Evolutionary conservation across 2,113 vertebrate genomes (phyloP).

Genomic region (Psittacus erithacus): DNA sequence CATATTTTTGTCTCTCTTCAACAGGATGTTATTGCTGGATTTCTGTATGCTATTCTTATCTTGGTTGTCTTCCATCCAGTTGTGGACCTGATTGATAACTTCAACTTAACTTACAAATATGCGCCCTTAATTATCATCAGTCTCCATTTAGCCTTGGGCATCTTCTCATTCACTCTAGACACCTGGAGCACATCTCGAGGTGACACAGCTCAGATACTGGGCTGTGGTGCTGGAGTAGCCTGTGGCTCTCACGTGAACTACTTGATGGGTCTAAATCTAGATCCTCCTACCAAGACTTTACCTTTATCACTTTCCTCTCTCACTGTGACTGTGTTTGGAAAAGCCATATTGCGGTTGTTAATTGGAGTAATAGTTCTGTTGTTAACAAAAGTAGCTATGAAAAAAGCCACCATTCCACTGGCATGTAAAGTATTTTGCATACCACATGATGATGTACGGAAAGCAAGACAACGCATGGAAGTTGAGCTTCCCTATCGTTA

Average conservation of each 20-base stretch:
- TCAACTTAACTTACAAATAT: constrained; percentile 86
- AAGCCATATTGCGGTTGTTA: constrained; percentile 76
- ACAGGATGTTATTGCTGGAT: constrained; percentile 91
- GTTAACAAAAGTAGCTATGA: constrained; percentile 82
- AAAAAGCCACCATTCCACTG: constrained; percentile 87
- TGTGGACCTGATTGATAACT: constrained; percentile 87
- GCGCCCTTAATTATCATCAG: constrained; percentile 88
- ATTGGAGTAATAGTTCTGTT: constrained; percentile 85
- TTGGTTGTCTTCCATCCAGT: constrained; percentile 85
- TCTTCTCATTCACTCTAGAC: constrained; percentile 95
- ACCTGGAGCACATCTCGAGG: constrained; percentile 97
- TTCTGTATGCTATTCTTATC: constrained; percentile 90
- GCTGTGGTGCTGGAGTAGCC: constrained; percentile 90
- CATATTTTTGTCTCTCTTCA: constrained; percentile 29
- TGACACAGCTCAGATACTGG: constrained; percentile 94
- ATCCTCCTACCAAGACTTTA: constrained; percentile 75
- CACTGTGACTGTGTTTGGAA: constrained; percentile 71
- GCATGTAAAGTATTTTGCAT: constrained; percentile 82
- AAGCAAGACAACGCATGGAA: constrained; percentile 91
- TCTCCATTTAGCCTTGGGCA: constrained; percentile 87
- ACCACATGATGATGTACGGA: constrained; percentile 77
- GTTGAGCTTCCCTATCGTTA: constrained; percentile 97
- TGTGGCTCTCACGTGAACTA: constrained; percentile 86
- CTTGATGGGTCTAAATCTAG: constrained; percentile 79
- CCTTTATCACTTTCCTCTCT: constrained; percentile 78